These are phyloP conservation scores for Latrodectus geometricus DNA, from an alignment of 1,140 invertebrate species.

Conservation along the genomic window DNA sequence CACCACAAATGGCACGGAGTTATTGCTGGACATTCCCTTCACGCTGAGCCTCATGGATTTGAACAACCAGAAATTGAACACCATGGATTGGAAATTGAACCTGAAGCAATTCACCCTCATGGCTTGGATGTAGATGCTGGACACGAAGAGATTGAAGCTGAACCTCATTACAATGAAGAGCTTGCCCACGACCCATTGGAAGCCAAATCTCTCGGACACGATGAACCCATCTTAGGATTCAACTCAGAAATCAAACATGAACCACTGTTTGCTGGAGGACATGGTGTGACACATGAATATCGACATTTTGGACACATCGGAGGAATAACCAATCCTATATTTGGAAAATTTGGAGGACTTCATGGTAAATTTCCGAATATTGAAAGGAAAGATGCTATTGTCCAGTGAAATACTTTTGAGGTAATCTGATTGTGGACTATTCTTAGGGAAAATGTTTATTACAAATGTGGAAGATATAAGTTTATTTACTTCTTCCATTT, in stretches of 20 bases:
- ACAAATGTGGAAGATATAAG: background rate
- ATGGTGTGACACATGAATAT: conserved; percentile 46
- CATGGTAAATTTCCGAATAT: background rate
- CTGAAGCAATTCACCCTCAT: conserved; percentile 2
- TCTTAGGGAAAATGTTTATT: background rate
- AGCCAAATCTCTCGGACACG: background rate
- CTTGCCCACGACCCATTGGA: conserved; percentile 30
- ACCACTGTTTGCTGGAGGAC: conserved; percentile 19
- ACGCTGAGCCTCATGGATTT: conserved; percentile 32
- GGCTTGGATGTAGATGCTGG: conserved; percentile 30
- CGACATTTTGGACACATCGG: conserved; percentile 13
- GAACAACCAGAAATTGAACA: conserved; percentile 14
- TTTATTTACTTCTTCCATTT: background rate
- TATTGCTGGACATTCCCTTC: conserved; percentile 20
- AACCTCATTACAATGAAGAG: conserved; percentile 24
- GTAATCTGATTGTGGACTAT: background rate
- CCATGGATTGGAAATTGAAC: conserved; percentile 20
- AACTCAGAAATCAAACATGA: conserved; percentile 33
- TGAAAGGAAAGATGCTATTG: conserved; percentile 31
- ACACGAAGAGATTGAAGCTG: conserved; percentile 21
- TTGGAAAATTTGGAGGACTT: conserved; percentile 21
- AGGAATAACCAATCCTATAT: conserved; percentile 7
- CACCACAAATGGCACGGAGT: conserved; percentile 34
- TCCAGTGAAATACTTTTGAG: background rate
- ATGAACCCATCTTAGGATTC: conserved; percentile 10